Evolutionary conservation across 2,113 vertebrate genomes (phyloP), one percentile per base, ranked within the genome.

Genomic region (Dolichotis patagonum): DNA sequence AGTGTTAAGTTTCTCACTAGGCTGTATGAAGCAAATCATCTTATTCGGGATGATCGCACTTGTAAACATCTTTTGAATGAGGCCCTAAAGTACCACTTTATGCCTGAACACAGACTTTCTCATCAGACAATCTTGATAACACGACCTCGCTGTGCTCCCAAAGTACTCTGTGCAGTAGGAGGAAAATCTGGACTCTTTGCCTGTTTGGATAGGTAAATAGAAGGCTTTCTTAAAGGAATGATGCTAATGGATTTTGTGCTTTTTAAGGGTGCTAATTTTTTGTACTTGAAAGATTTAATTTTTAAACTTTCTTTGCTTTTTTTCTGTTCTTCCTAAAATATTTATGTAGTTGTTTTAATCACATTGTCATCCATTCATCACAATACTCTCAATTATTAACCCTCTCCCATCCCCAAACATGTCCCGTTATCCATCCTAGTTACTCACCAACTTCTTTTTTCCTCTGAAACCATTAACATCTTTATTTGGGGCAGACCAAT

Each of bases 81-180:
- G 99, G 99, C 99, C 58, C 99, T 99, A 2, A 99, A 99, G 96
- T 99, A 99, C 98, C 99, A 99, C 98, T 99, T 99, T 97, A 99
- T 99, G 99, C 99, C 99, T 49, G 99, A 99, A 92, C 99, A 99
- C 98, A 99, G 99, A 97, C 99, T 99, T 1, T 99, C 99, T 67
- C 99, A 99, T 98, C 99, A 99, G 98, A 99, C 98, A 58, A 98
- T 99, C 98, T 97, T 99, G 97, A 99, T 99, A 92, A 99, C 99
- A 0, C 98, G 99, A 54, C 99, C 99, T 30, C 99, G 99, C 94
- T 99, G 99, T 88, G 99, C 99, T 43, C 99, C 99, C 0, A 99
- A 99, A 97, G 99, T 99, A 19, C 99, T 99, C 38, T 99, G 99
- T 35, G 99, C 99, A 0, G 99, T 99, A 2, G 99, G 99, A 97